Evolutionary conservation across 2,797 vertebrate genomes (phyloP), one percentile per base, ranked within the genome.

Genomic region (Anguilla marmorata): DNA sequence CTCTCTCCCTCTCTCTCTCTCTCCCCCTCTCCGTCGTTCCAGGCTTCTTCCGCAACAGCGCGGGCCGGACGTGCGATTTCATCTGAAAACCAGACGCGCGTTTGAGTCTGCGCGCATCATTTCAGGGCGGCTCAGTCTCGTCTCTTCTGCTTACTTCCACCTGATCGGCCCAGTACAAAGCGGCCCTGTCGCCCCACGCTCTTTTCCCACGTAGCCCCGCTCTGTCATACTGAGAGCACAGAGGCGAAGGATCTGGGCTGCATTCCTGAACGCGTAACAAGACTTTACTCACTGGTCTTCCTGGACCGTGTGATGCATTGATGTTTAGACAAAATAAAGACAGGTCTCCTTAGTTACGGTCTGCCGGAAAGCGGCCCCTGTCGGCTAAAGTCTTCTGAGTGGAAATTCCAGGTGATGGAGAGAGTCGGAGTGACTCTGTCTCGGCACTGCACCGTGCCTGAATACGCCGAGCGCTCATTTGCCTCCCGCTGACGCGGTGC

Each of bases 381-480:
- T 37, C 12, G 37, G 11, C 27, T 74, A 30, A 16, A 41, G n/a
- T 0, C 27, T 74, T 72, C 66, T 72, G 8, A 6, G 12, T 30
- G 6, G 72, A 66, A 58, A 19, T 45, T 63, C 30, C 3, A 1
- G n/a, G 9, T 56, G 14, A 56, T n/a, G 37, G 45, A 50, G 8
- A 12, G 79, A 45, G 33, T 14, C 7, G 37, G 37, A 41, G 33
- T 80, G 41, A 76, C 72, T 76, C 33, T 16, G 19, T 11, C 63
- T 24, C 8, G 2, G 24, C 0, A 58, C 33, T 5, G 50, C 69
- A 79, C 30, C 1, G 0, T 79, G n/a, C 88, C 79, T 79, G 69
- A 89, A 93, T 93, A 91, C 56, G 12, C 87, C 69, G 24, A 41
- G 79, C 89, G 88, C 89, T 89, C 66, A 92, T 94, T 92, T 91